Conservation (phyloP, 1,140 invertebrate species). For the Popillia japonica region DNA sequence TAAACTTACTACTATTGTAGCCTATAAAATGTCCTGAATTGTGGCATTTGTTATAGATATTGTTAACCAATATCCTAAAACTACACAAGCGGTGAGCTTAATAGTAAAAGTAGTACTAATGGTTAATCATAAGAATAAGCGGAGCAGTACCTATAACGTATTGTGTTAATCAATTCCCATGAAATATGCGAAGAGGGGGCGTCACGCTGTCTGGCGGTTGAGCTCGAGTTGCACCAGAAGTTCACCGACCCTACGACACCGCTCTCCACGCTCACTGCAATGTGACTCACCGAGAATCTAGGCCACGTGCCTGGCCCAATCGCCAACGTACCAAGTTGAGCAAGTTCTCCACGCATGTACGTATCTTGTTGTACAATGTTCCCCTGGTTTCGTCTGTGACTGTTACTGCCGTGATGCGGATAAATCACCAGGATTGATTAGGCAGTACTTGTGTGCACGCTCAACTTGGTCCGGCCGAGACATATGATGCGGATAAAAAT, state of each 20-base stretch:
- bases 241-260: slow-evolving; percentile 49
- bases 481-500: not conserved
- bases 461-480: not conserved
- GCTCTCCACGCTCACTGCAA: slow-evolving; percentile 36
- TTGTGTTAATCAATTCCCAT: slow-evolving; percentile 31
- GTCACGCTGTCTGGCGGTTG: slow-evolving; percentile 52
- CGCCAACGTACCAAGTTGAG: slow-evolving; percentile 36
- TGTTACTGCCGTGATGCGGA: not conserved
- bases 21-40: no score
- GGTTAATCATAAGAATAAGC: not conserved
- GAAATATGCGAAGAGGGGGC: slow-evolving; percentile 45
- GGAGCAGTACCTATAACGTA: slow-evolving; percentile 20
- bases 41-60: no score
- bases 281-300: slow-evolving; percentile 39
- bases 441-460: not conserved
- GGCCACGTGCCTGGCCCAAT: slow-evolving; percentile 41
- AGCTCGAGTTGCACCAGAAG: slow-evolving; percentile 41
- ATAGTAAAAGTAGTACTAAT: no score
- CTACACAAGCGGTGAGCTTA: no score
- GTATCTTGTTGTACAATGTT: slow-evolving; percentile 13
- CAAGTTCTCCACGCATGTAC: slow-evolving; percentile 16
- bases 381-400: not conserved
- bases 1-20: no score
- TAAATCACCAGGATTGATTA: slow-evolving; percentile 16
- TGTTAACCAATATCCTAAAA: no score